Base-by-base conservation (phyloP, 2,797 vertebrate species). In the Silurus lanzhouensis region DNA sequence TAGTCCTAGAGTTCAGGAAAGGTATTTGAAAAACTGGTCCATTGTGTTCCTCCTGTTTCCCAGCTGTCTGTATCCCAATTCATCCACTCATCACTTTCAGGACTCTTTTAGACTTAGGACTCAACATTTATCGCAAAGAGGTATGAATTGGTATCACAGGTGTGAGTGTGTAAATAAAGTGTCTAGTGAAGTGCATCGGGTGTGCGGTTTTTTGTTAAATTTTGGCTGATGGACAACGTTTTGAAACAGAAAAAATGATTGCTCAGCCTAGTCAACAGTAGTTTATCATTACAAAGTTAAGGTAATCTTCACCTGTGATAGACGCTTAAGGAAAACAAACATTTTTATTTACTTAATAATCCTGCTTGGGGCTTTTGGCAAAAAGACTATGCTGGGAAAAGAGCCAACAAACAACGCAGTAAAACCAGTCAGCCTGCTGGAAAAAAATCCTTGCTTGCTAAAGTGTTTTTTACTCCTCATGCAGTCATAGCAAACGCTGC, bases 81-180 rank as follows among this genome's bases (percentile, higher is more conserved):
- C 20, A 76, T 61, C 2, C 19, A 68, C 46, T 55, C 67, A 84
- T 90, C 58, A 86, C 67, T 78, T 86, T 85, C 25, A 78, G 10
- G 27, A 46, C 44, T 25, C 74, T 14, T 58, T 81, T 46, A 14
- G 44, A 76, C 52, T 76, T 25, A 20, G n/a, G 44, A 76, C 52
- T 76, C 52, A 20, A 12, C 74, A 31, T 52, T 77, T 58, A 58
- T 31, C 1, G 3, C 55, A 19, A 76, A 25, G 15, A 6, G 25
- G 72, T 1, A 52, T 27, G 27, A 76, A 58, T 1, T 27, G n/a
- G n/a, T 55, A 5, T 22, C 22, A 52, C 46, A 71, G 38, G 22
- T n/a, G 44, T 52, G 22, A 17, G 2, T 17, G 48, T n/a, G n/a
- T 77, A 31, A 27, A 76, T 58, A 72, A 48, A n/a, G 0, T 2